phyloP scores from a whole-genome alignment of 2,113 vertebrate species.

The Psammodynastes pulverulentus region DNA sequence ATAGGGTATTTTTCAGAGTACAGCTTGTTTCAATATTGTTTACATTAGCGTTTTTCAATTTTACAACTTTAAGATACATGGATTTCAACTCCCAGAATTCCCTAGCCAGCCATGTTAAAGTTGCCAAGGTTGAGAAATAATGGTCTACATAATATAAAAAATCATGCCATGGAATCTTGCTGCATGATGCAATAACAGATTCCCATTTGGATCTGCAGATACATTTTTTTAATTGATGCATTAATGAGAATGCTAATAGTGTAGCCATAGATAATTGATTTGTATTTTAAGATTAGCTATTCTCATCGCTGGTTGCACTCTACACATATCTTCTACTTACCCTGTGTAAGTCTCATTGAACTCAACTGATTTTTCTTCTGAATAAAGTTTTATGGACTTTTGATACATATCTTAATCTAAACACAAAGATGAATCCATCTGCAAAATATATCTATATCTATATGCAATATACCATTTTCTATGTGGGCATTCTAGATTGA shows the following conservation, averaged over 20 bases:
- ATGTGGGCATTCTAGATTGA: background rate
- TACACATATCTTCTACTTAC: background rate
- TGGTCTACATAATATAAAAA: background rate
- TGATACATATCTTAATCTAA: background rate
- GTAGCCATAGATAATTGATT: background rate
- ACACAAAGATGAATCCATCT: background rate
- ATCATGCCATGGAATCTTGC: background rate
- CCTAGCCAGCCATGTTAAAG: background rate
- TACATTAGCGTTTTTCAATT: background rate
- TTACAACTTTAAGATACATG: background rate
- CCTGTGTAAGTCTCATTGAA: background rate
- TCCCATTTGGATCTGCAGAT: background rate
- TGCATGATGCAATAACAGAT: background rate
- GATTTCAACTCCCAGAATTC: background rate
- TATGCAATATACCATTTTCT: background rate
- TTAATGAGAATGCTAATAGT: background rate
- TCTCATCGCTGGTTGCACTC: background rate
- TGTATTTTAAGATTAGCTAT: background rate
- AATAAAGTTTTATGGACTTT: background rate
- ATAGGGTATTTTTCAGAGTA: conserved; percentile 15
- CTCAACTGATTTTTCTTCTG: background rate
- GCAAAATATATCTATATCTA: background rate
- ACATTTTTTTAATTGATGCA: background rate
- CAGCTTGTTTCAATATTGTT: background rate
- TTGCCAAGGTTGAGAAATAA: background rate